These are phyloP conservation scores for Pagetopsis macropterus DNA, from an alignment of 2,797 vertebrate species.

Conservation along the genomic window DNA sequence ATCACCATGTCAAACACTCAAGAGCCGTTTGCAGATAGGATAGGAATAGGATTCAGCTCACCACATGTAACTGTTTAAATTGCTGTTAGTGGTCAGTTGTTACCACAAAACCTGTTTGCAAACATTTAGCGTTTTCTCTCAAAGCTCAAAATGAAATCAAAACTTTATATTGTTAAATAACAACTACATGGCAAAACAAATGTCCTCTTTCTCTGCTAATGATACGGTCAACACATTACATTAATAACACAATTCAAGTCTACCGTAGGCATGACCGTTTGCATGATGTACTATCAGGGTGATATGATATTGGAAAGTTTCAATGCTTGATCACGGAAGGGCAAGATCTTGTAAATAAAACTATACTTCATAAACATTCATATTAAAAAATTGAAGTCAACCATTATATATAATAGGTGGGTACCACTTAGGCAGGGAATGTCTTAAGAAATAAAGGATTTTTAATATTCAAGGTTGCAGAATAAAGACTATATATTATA, in stretches of 20 bases:
- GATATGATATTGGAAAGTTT: not conserved
- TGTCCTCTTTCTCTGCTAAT: not conserved
- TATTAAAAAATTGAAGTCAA: not conserved
- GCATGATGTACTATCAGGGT: not conserved
- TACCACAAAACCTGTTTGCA: conserved; percentile 30
- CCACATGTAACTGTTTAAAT: conserved; percentile 28
- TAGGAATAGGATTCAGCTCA: conserved; percentile 27
- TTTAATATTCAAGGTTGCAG: not conserved
- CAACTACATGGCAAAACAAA: not conserved
- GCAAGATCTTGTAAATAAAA: not conserved
- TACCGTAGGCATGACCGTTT: not conserved
- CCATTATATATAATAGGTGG: not conserved
- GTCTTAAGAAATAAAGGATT: not conserved
- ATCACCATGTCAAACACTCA: conserved; percentile 15
- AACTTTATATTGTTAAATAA: conserved; percentile 1
- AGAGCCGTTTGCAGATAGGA: conserved; percentile 33
- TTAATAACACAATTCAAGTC: not conserved
- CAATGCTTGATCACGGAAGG: not conserved
- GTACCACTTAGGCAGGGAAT: not conserved
- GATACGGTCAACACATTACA: not conserved
- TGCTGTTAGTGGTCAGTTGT: conserved; percentile 71
- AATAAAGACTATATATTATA: not conserved
- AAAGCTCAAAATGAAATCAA: conserved; percentile 30
- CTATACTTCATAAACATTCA: not conserved
- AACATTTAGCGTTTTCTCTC: conserved; percentile 31